Evolutionary conservation across 2,113 vertebrate genomes (phyloP).

Genomic region (Sardina pilchardus): DNA sequence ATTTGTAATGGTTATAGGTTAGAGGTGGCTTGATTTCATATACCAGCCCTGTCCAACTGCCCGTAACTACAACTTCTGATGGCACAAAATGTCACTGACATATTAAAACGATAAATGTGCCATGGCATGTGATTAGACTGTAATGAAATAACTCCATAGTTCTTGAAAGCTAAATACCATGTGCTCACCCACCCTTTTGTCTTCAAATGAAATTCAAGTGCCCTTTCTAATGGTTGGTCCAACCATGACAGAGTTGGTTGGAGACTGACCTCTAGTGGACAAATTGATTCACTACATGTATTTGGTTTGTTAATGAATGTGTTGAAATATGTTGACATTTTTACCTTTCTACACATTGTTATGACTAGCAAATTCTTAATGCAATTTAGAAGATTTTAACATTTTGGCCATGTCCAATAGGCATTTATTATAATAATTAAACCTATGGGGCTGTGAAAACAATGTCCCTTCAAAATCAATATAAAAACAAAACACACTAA

Average conservation of each 20-base stretch:
- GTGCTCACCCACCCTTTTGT: neutral
- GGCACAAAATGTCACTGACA: neutral
- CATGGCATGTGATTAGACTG: neutral
- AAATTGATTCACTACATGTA: neutral
- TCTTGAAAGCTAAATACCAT: neutral
- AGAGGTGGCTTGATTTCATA: neutral
- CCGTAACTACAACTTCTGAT: neutral
- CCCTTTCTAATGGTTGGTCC: neutral
- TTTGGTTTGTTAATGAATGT: neutral
- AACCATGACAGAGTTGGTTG: neutral
- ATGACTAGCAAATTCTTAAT: neutral
- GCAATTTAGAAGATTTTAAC: neutral
- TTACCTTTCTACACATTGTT: neutral
- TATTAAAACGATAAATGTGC: neutral
- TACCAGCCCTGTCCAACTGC: neutral
- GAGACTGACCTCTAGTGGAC: slow-evolving; percentile 9
- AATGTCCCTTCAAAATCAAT: neutral
- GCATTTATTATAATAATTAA: neutral
- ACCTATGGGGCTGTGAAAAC: neutral
- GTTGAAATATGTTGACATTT: neutral
- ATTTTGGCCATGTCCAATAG: neutral
- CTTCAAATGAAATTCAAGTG: neutral
- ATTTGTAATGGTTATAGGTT: neutral
- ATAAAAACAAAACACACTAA: neutral
- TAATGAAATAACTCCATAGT: neutral